Conservation (phyloP, 2,888 invertebrate species). For the Pteria penguin region DNA sequence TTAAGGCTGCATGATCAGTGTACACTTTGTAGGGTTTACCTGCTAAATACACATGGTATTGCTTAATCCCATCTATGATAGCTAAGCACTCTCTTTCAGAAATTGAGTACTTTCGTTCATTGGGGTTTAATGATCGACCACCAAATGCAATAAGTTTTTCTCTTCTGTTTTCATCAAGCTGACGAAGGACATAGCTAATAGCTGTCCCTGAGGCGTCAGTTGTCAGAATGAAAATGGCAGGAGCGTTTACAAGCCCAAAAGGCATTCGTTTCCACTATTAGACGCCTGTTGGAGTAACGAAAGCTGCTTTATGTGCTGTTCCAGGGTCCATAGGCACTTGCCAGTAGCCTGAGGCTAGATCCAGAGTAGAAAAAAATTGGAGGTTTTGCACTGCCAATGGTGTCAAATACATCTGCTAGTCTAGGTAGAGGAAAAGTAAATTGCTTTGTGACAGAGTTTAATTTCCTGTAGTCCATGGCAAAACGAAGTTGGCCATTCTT, state of each 20-base stretch:
- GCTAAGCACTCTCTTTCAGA: constrained; percentile 18
- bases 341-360: no score
- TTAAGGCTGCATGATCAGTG: constrained; percentile 11
- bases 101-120: constrained; percentile 4
- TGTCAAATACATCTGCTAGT: constrained; percentile 42
- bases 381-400: constrained; percentile 23
- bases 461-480: constrained; percentile 24
- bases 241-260: no score
- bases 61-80: constrained; percentile 11
- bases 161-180: constrained; percentile 37
- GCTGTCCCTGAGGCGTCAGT: constrained; percentile 36
- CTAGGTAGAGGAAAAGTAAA: constrained; percentile 38
- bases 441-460: constrained; percentile 25
- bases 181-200: constrained; percentile 49
- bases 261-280: constrained; percentile 43
- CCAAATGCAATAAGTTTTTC: constrained; percentile 32
- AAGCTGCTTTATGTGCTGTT: constrained; percentile 23
- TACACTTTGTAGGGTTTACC: neutral
- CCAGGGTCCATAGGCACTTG: no score
- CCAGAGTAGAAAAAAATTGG: constrained; percentile 9
- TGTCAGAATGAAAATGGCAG: constrained; percentile 16
- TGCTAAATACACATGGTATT: constrained; percentile 11
- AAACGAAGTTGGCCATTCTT: constrained; percentile 19
- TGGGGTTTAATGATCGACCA: neutral
- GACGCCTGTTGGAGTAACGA: constrained; percentile 36